Conservation (phyloP, 2,797 vertebrate species). For the Aphelocoma californica region DNA sequence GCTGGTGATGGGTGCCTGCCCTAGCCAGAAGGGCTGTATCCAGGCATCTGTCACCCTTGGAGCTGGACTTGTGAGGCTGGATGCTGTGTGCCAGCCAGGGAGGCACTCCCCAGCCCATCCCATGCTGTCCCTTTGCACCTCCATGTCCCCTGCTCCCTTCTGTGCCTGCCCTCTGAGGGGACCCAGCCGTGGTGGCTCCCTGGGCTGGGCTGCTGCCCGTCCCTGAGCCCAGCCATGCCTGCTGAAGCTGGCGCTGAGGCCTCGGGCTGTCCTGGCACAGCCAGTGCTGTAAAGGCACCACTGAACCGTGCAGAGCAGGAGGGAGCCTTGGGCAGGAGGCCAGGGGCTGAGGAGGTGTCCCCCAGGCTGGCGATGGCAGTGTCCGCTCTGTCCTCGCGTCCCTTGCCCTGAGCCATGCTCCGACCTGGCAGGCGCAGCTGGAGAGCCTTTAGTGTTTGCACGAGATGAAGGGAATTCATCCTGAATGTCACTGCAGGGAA, state of each 20-base stretch:
- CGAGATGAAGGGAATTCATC: background rate
- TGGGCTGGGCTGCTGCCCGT: background rate
- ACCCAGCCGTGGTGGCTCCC: background rate
- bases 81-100: background rate
- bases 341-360: background rate
- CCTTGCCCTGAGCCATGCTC: background rate
- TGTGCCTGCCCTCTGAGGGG: background rate
- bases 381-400: rapidly evolving
- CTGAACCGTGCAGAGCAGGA: slow-evolving; percentile 44
- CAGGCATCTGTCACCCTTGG: background rate
- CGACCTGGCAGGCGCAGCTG: background rate
- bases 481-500: background rate
- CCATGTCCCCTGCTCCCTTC: rapidly evolving
- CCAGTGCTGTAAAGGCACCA: background rate
- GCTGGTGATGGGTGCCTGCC: background rate
- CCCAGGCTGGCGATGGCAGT: background rate
- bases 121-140: background rate
- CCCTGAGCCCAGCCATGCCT: background rate
- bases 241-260: background rate
- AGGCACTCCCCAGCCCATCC: background rate
- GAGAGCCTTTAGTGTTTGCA: rapidly evolving
- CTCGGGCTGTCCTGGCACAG: slow-evolving; percentile 24
- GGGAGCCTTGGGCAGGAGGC: slow-evolving; percentile 33
- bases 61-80: background rate
- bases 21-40: background rate